phyloP scores from a whole-genome alignment of 2,113 vertebrate species.

The Urocolius indicus region DNA sequence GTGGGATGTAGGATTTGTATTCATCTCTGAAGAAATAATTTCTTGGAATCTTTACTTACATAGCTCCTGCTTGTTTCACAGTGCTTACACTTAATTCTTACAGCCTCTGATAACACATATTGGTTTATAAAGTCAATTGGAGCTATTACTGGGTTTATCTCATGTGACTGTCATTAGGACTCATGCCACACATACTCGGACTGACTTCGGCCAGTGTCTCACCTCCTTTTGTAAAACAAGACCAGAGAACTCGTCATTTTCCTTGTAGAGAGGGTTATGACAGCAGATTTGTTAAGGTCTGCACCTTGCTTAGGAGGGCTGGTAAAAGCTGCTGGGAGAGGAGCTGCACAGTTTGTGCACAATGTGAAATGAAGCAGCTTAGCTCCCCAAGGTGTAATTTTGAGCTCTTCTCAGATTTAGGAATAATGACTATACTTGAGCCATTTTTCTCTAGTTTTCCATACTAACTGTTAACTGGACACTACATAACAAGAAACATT shows the following conservation, averaged over 20 bases:
- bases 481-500: neutral
- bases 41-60: neutral
- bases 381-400: neutral
- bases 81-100: neutral
- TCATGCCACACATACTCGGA: neutral
- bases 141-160: neutral
- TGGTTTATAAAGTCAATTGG: neutral
- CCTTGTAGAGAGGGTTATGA: neutral
- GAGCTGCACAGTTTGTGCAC: neutral
- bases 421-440: neutral
- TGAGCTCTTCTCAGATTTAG: neutral
- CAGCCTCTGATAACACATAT: rapidly evolving
- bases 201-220: neutral
- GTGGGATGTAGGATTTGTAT: neutral
- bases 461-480: neutral
- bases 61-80: neutral
- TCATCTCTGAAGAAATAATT: neutral
- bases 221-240: neutral
- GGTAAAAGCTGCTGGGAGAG: neutral
- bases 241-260: neutral
- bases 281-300: neutral
- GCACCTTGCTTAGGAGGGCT: neutral
- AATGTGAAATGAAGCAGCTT: neutral
- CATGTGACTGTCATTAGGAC: neutral
- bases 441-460: conserved; percentile 3